Evolutionary conservation across 2,113 vertebrate species (phyloP), one percentile per base, ranked within the genome.

Genomic region (Bettongia penicillata): DNA sequence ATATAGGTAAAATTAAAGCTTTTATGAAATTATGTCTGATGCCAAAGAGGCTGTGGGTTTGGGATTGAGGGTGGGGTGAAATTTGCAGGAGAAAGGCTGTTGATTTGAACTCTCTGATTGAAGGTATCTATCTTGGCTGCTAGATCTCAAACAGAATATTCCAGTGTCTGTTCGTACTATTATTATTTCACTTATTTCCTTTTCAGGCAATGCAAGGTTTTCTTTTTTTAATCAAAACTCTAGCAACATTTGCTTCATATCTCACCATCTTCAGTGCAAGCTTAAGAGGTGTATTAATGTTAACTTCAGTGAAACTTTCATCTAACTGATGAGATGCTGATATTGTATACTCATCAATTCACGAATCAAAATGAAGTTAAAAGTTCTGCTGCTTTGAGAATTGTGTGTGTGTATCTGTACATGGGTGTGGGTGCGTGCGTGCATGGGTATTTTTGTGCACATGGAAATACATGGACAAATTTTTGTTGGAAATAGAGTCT

Each of bases 111-210:
- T 91, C 53, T 91, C 19, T 28, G 48, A 22, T 61, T 37, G 10
- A 94, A 53, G 95, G 37, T 61, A 4, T 43, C 8, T 90, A 6
- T 43, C 8, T 90, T 93, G 53, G 47, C 28, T 43, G 95, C 47
- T 89, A 52, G 92, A 49, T 68, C 28, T 8, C 61, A 53, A 50
- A 31, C 1, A 92, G 47, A 61, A 9, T 31, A 2, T 22, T 94
- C 11, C 92, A 90, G 68, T 50, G 43, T 51, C 51, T 90, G 51
- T 90, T 90, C 55, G 1, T 9, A 49, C 23, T 9, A 93, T 43
- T 2, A 68, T 94, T 94, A 61, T 51, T 96, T 98, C n/a, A 95
- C 55, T 84, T 94, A 14, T 90, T 97, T 97, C 90, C n/a, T 94
- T 43, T 24, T 93, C 9, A 3, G 49, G 6, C 43, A 92, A 95